A percentile compares a stretch with the other conserved stretches of the same genome.
Evolutionary conservation across 2,113 vertebrate species (phyloP).

Genomic region (Ammodytes dubius): DNA sequence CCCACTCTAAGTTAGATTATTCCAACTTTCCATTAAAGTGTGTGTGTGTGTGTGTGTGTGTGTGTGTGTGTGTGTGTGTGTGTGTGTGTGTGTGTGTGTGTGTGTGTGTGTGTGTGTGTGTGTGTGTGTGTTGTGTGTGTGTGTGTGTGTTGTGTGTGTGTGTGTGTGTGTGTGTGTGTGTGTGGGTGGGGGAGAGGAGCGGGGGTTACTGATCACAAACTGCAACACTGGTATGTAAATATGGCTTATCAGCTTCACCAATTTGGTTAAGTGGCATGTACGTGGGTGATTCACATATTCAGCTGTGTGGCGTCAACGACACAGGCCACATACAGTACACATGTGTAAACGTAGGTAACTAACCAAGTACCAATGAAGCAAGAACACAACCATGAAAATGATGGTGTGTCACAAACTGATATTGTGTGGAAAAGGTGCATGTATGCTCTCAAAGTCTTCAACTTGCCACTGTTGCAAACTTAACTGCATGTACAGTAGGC

Average conservation of each 20-base stretch:
- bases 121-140: too few species aligned
- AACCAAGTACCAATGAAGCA: conserved; percentile 41
- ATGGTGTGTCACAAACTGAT: conserved; percentile 1
- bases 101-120: too few species aligned
- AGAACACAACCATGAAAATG: conserved; percentile 36
- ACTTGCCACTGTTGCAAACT: conserved; percentile 44
- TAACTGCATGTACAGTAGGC: conserved; percentile 43
- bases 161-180: too few species aligned
- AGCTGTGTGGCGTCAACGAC: conserved; percentile 40
- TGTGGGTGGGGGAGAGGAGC: too few species aligned
- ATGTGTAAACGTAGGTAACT: conserved; percentile 59
- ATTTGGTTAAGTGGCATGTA: conserved; percentile 80
- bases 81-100: too few species aligned
- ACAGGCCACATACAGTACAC: conserved; percentile 28
- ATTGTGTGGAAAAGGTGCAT: conserved; percentile 38
- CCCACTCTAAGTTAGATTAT: conserved; percentile 66
- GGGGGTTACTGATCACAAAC: conserved; percentile 67
- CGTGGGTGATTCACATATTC: conserved; percentile 74
- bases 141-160: too few species aligned
- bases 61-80: too few species aligned
- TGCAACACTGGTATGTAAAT: conserved; percentile 81
- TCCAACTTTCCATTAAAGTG: conserved; percentile 76
- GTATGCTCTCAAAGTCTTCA: conserved; percentile 43
- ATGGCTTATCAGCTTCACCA: conserved; percentile 73
- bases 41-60: not conserved